Percentiles rank a stretch among this genome's conserved stretches.
Conservation (phyloP, 2,888 invertebrate species). For the Craniophora ligustri region DNA sequence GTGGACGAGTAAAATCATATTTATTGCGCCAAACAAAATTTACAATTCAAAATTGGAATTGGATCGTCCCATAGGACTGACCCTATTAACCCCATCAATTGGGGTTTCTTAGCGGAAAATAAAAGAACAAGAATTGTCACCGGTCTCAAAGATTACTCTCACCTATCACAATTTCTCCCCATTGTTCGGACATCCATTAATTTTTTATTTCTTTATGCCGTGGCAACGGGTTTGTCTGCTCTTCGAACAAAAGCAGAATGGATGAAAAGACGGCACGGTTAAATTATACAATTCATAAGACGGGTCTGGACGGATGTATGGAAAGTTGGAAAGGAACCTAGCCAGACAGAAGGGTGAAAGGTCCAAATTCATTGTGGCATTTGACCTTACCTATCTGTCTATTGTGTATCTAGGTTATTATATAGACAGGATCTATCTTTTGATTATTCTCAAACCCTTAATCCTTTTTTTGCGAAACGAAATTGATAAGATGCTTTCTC, state of each 20-base stretch:
- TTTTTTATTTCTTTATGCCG: conserved; percentile 73
- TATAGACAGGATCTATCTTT: conserved; percentile 42
- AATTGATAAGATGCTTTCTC: conserved; percentile 45
- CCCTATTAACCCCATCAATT: conserved; percentile 80
- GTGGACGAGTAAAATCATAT: conserved; percentile 48
- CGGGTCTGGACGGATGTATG: conserved; percentile 72
- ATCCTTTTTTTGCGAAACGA: conserved; percentile 31
- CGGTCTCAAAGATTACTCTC: conserved; percentile 83
- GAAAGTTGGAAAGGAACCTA: conserved; percentile 59
- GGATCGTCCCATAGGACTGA: conserved; percentile 66
- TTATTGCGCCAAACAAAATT: conserved; percentile 58
- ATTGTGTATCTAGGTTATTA: conserved; percentile 51
- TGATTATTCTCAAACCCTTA: conserved; percentile 32
- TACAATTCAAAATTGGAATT: conserved; percentile 76
- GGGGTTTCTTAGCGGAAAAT: conserved; percentile 71
- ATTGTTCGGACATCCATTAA: conserved; percentile 86
- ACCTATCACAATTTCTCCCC: conserved; percentile 87
- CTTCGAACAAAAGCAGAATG: conserved; percentile 78
- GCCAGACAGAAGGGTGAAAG: conserved; percentile 66
- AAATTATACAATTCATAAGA: conserved; percentile 76
- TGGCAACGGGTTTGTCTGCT: conserved; percentile 83
- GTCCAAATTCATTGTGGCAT: conserved; percentile 63
- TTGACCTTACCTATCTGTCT: conserved; percentile 54
- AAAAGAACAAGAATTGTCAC: conserved; percentile 78
- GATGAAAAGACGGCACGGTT: conserved; percentile 79